Evolutionary conservation across 2,797 vertebrate genomes (phyloP).

Genomic region (Alcedo atthis): DNA sequence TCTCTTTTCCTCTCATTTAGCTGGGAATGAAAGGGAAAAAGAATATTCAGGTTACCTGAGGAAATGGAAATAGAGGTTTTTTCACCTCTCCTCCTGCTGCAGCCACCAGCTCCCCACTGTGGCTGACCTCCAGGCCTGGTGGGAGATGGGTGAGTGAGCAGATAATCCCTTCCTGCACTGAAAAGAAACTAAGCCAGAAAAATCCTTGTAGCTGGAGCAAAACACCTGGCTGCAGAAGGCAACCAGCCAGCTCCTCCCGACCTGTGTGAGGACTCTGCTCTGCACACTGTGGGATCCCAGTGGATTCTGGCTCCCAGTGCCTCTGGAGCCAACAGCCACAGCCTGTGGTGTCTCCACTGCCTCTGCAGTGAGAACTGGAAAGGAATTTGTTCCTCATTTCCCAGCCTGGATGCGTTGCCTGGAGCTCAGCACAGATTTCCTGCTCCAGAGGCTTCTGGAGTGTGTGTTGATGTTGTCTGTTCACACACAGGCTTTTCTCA

Average conservation of each 20-base stretch:
- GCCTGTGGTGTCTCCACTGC: accelerated
- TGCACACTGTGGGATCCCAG: not conserved
- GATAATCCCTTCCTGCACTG: not conserved
- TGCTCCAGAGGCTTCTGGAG: not conserved
- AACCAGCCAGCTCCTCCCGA: not conserved
- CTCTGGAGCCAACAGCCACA: not conserved
- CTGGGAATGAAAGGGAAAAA: not conserved
- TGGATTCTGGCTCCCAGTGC: accelerated
- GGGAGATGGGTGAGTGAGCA: not conserved
- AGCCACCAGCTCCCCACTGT: not conserved
- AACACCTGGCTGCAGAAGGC: not conserved
- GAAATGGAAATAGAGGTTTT: not conserved
- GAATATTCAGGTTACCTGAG: not conserved
- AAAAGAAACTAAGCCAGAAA: not conserved
- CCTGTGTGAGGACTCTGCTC: accelerated
- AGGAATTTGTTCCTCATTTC: not conserved
- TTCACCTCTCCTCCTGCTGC: not conserved
- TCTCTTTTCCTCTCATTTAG: not conserved
- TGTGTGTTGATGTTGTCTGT: accelerated
- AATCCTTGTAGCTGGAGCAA: not conserved
- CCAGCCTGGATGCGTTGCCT: not conserved
- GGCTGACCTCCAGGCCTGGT: not conserved
- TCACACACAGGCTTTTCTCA: not conserved
- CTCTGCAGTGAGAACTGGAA: not conserved
- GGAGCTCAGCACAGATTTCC: not conserved